Evolutionary conservation across 2,797 vertebrate species (phyloP), one percentile per base, ranked within the genome.

Genomic region (Gymnocypris eckloni): DNA sequence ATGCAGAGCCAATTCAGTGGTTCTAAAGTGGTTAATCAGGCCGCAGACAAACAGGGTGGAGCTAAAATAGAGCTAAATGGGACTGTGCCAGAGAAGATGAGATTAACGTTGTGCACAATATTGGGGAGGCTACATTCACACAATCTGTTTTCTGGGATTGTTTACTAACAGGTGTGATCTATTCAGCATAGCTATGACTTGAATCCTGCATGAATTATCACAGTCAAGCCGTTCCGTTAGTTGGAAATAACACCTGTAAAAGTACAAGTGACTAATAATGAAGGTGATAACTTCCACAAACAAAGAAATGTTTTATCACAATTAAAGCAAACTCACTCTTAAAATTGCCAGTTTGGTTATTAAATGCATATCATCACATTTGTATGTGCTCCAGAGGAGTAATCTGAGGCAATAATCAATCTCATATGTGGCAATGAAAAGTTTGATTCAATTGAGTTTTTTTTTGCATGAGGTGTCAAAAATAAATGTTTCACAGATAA

Each of bases 1-100:
- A 92, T 88, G 7, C 28, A 87, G 82, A 67, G 88, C 89, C 91
- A 92, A 92, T 93, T 93, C 91, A 92, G 92, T 90, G 91, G 4
- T 28, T 54, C 91, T 92, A 91, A 92, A 92, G 88, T 89, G 87
- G 91, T 93, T 92, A 92, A 88, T 89, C 54, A 86, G 89, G 90
- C 84, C 43, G 5, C 86, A 88, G 87, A 90, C 87, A 92, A 93
- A 90, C 82, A 89, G 89, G 87, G 85, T 88, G 90, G 84, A 90
- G 85, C 82, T 84, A 77, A 90, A 92, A 91, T 5, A 37, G 8
- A 69, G 88, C 85, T 88, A 81, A 41, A 87, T 88, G 87, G 22
- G 22, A 52, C 67, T 20, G 67, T 88, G 83, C 48, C 33, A 64
- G 86, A 84, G 79, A 80, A 66, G 73, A 88, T 72, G n/a, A 52